These are phyloP conservation scores for Genyomyrus donnyi DNA, from an alignment of 2,113 vertebrate genomes.

Conservation along the genomic window DNA sequence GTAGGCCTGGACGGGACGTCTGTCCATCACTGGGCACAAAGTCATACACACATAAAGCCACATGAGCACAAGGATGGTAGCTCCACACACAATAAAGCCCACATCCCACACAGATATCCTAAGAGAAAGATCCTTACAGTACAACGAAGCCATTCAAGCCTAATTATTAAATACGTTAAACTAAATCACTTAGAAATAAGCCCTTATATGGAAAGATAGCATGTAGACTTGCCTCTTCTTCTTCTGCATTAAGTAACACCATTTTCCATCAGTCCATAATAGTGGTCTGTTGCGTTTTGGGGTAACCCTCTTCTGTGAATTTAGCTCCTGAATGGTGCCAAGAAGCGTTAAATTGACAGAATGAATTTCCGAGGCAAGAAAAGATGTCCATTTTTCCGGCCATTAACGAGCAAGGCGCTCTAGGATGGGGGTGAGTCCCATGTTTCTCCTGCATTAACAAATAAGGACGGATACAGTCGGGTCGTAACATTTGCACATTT, in stretches of 20 bases:
- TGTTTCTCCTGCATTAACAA: background rate
- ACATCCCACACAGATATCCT: background rate
- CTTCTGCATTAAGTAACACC: background rate
- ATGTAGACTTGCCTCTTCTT: background rate
- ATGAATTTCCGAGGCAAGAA: conserved; percentile 18
- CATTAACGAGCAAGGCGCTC: background rate
- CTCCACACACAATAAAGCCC: background rate
- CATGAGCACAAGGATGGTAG: background rate
- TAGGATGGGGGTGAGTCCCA: background rate
- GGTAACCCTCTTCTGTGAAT: background rate
- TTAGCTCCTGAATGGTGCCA: background rate
- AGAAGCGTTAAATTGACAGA: conserved; percentile 6
- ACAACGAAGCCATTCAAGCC: background rate
- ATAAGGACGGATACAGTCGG: background rate
- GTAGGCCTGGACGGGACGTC: background rate
- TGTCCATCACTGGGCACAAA: background rate
- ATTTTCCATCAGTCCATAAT: conserved; percentile 10
- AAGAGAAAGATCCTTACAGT: background rate
- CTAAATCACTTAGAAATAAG: background rate
- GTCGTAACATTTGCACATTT: background rate
- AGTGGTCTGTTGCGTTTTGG: background rate
- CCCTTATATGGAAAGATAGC: conserved; percentile 3
- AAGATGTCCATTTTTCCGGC: background rate
- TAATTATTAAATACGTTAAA: background rate
- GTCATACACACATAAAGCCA: background rate